Base-by-base conservation (phyloP, 2,113 vertebrate genomes). In the Xerus inauris region DNA sequence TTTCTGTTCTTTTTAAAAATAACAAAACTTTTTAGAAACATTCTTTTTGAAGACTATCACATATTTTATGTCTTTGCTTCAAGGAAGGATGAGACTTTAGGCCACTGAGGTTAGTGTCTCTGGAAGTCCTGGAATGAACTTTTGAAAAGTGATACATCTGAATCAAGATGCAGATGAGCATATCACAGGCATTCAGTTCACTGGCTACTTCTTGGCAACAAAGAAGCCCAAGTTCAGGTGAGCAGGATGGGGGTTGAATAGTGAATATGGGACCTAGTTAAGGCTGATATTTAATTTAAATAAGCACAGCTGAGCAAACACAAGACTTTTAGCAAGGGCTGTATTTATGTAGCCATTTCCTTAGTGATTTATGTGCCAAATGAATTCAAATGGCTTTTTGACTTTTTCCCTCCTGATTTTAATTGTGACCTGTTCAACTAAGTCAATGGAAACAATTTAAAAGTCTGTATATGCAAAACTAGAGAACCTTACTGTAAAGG, bases 281-380 rank as follows among this genome's bases (percentile, higher is more conserved):
- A 73, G 88, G 40, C 81, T n/a, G 64, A 51, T 87, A 84, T 80
- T 94, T 95, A 95, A 97, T 95, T 92, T 96, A 83, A 95, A 96
- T 87, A 97, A 96, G 95, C 95, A 97, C 96, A 98, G 97, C 95
- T 96, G 96, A 96, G 71, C 88, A 98, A 98, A 97, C 94, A 96
- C 69, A 65, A 67, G 81, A 22, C 95, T 92, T 91, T 90, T 54
- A 86, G 72, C 82, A 83, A 69, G 87, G 75, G 69, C 45, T 94
- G 69, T 97, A 95, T 96, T 98, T 94, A 95, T 3, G 38, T 87
- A 95, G 90, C 62, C 94, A 90, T 92, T 97, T 97, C 96, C 97
- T 97, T 45, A 87, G 84, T 51, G 91, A 82, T 81, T 90, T 82
- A 76, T 26, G 38, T 89, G 93, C 94, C 93, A 96, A 95, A 87